Evolutionary conservation across 2,888 invertebrate genomes (phyloP).

Genomic region (Antitype chi): DNA sequence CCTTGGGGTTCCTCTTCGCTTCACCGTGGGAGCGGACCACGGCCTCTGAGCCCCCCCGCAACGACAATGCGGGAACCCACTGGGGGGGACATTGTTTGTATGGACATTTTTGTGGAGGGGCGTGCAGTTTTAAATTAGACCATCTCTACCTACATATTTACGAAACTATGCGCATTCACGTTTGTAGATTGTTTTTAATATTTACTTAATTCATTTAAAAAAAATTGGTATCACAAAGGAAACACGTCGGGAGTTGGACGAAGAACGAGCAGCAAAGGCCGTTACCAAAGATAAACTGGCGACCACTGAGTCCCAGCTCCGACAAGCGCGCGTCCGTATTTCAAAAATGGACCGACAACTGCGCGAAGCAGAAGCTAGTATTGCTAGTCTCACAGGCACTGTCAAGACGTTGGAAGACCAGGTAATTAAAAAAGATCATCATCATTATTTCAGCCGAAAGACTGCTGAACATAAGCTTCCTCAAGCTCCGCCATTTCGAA

Average conservation of each 20-base stretch:
- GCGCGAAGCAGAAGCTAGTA: slow-evolving; percentile 86
- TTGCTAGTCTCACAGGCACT: slow-evolving; percentile 82
- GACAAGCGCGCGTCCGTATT: slow-evolving; percentile 80
- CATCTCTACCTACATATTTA: not conserved
- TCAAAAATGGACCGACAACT: slow-evolving; percentile 86
- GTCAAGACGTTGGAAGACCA: slow-evolving; percentile 87
- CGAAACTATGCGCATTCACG: not conserved
- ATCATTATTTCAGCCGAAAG: no score
- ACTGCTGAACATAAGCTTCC: no score
- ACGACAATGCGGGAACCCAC: no score
- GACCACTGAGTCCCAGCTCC: slow-evolving; percentile 80
- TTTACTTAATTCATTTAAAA: not conserved
- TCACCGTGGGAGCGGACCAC: no score
- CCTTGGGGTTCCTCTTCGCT: no score
- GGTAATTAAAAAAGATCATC: slow-evolving; percentile 67
- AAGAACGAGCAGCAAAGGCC: slow-evolving; percentile 77
- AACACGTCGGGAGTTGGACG: slow-evolving; percentile 79
- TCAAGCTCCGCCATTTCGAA: no score
- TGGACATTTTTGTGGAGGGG: no score
- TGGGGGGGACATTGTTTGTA: no score
- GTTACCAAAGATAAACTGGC: slow-evolving; percentile 80
- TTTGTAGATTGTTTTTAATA: slow-evolving; percentile 1
- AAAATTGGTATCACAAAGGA: slow-evolving; percentile 67
- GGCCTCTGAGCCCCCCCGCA: no score
- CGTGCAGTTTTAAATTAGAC: no score